Conservation (phyloP, 1,140 invertebrate species). For the Zaprionus tsacasi region DNA sequence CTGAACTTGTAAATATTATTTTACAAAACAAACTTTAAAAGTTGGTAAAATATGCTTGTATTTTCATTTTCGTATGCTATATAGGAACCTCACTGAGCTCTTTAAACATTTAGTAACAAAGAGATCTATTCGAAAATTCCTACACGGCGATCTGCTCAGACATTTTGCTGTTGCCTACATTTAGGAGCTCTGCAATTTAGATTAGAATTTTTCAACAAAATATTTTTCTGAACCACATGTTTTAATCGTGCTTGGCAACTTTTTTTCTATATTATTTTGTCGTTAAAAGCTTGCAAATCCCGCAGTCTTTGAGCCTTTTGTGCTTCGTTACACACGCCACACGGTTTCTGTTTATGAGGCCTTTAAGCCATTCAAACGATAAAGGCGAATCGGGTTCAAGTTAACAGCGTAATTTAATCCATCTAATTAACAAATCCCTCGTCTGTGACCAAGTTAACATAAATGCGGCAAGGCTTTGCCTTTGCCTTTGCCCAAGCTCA, state of each 20-base stretch:
- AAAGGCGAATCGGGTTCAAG: slow-evolving; percentile 28
- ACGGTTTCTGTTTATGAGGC: slow-evolving; percentile 27
- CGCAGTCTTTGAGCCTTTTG: background rate
- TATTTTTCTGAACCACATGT: background rate
- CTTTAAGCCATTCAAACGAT: slow-evolving; percentile 11
- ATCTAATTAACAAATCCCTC: slow-evolving; percentile 67
- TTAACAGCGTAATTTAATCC: slow-evolving; percentile 47
- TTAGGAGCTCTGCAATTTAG: background rate
- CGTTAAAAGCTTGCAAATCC: background rate
- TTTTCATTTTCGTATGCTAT: too few species aligned
- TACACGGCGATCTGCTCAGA: background rate
- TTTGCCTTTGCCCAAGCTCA: slow-evolving; percentile 44
- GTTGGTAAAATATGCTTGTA: too few species aligned
- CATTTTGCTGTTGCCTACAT: slow-evolving; percentile 22
- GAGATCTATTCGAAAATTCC: background rate
- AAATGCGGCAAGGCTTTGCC: slow-evolving; percentile 43
- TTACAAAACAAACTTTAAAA: too few species aligned
- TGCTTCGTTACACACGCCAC: slow-evolving; percentile 1
- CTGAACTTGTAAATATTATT: too few species aligned
- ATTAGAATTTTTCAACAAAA: background rate
- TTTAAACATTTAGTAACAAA: background rate
- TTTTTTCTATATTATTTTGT: background rate
- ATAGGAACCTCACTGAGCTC: too few species aligned
- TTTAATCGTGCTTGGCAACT: background rate
- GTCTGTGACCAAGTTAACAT: slow-evolving; percentile 11